Percentiles rank a stretch among this genome's conserved stretches.
Evolutionary conservation across 2,797 vertebrate species (phyloP).

Genomic region (Salarias fasciatus): DNA sequence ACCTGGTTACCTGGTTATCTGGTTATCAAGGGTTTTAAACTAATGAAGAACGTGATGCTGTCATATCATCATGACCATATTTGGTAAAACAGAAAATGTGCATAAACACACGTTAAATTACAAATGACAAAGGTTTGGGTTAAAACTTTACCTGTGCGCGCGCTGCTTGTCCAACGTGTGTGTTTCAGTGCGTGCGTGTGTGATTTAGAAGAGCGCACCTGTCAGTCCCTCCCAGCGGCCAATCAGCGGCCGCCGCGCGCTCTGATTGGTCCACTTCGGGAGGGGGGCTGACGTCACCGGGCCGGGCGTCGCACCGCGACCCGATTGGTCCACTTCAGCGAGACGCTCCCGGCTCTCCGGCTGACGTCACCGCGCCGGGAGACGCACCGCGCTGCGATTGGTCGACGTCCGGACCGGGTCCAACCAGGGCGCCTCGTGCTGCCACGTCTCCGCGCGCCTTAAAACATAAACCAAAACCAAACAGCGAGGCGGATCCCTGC

Average conservation of each 20-base stretch:
- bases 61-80: too few relatives aligned
- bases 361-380: not conserved
- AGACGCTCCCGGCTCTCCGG: not conserved
- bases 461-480: too few relatives aligned
- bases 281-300: too few relatives aligned
- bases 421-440: not conserved
- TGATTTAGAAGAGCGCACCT: not conserved
- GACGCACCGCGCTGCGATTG: not conserved
- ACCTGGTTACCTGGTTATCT: too few relatives aligned
- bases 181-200: too few relatives aligned
- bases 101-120: not conserved
- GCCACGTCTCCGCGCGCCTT: not conserved
- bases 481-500: too few relatives aligned
- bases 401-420: not conserved
- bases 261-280: conserved; percentile 59
- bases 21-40: too few relatives aligned
- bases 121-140: not conserved
- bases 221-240: conserved; percentile 6
- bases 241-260: too few relatives aligned
- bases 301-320: too few relatives aligned
- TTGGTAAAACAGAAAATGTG: too few relatives aligned
- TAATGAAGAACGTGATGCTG: too few relatives aligned
- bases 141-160: conserved; percentile 5
- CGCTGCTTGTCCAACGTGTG: conserved; percentile 1
- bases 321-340: conserved; percentile 31